These are phyloP conservation scores for Timema podura DNA, from an alignment of 2,888 invertebrate species.

Conservation along the genomic window DNA sequence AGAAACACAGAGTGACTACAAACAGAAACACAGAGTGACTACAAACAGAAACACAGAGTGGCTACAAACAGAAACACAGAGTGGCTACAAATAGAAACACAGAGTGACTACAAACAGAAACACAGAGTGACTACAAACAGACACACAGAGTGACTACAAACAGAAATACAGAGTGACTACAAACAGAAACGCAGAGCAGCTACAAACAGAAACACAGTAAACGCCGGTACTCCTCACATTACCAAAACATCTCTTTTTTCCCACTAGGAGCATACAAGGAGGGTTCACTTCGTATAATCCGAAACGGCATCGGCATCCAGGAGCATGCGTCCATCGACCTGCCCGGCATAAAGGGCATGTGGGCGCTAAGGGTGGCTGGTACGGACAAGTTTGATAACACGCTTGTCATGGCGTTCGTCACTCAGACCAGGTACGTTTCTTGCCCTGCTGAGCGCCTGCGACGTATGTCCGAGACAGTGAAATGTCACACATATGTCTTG, in stretches of 20 bases:
- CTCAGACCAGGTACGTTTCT: conserved; percentile 61
- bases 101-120: too few species aligned
- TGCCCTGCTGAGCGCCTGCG: too few species aligned
- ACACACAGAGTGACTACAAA: not conserved
- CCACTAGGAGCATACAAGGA: conserved; percentile 82
- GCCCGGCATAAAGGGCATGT: conserved; percentile 96
- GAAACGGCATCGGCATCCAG: conserved; percentile 98
- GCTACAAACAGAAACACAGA: not conserved
- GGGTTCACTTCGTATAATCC: conserved; percentile 92
- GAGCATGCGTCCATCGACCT: conserved; percentile 97
- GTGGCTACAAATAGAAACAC: too few species aligned
- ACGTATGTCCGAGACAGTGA: too few species aligned
- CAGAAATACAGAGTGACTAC: not conserved
- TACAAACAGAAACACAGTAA: not conserved
- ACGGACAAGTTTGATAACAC: conserved; percentile 70
- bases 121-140: not conserved
- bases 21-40: too few species aligned
- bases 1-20: too few species aligned
- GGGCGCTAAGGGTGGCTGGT: conserved; percentile 79
- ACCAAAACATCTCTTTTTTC: not conserved
- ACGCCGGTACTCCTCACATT: too few species aligned
- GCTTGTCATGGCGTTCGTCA: conserved; percentile 92
- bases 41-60: not conserved
- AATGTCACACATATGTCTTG: too few species aligned
- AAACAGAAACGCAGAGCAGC: not conserved